Conservation (phyloP, 2,797 vertebrate genomes). For the Antrozous pallidus region DNA sequence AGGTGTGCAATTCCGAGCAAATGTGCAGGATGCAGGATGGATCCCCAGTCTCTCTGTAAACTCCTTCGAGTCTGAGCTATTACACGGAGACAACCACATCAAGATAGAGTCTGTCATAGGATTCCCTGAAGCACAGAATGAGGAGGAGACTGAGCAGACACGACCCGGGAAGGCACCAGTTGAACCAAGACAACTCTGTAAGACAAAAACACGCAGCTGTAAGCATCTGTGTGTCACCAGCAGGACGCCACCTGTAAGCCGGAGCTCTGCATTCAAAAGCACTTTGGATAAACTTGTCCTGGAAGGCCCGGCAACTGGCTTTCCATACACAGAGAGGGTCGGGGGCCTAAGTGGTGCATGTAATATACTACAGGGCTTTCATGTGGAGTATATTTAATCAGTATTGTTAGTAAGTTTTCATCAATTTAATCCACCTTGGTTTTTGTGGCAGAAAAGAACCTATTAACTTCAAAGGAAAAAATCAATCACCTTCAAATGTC, state of each 20-base stretch:
- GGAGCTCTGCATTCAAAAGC: not conserved
- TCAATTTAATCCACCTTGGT: constrained; percentile 59
- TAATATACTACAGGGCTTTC: not conserved
- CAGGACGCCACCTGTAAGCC: not conserved
- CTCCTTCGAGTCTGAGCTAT: constrained; percentile 43
- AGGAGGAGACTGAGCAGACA: constrained; percentile 96
- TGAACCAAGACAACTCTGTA: constrained; percentile 96
- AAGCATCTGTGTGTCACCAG: not conserved
- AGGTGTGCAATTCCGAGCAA: constrained; percentile 84
- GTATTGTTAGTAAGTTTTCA: constrained; percentile 48
- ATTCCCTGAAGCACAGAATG: constrained; percentile 96
- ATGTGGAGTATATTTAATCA: constrained; percentile 47
- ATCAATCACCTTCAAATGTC: constrained; percentile 56
- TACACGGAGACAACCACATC: constrained; percentile 97
- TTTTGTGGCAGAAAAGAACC: constrained; percentile 55
- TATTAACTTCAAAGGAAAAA: constrained; percentile 62
- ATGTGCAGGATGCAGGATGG: constrained; percentile 71
- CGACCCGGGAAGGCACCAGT: constrained; percentile 97
- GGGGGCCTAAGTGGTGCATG: not conserved
- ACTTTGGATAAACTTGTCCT: not conserved
- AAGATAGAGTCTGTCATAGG: constrained; percentile 97
- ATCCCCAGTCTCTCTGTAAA: constrained; percentile 72
- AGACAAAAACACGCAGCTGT: constrained; percentile 65
- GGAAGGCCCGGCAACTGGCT: not conserved
- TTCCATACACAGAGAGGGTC: constrained; percentile 16